Evolutionary conservation across 2,797 vertebrate species (phyloP), one percentile per base, ranked within the genome.

Genomic region (Buceros bicornis): DNA sequence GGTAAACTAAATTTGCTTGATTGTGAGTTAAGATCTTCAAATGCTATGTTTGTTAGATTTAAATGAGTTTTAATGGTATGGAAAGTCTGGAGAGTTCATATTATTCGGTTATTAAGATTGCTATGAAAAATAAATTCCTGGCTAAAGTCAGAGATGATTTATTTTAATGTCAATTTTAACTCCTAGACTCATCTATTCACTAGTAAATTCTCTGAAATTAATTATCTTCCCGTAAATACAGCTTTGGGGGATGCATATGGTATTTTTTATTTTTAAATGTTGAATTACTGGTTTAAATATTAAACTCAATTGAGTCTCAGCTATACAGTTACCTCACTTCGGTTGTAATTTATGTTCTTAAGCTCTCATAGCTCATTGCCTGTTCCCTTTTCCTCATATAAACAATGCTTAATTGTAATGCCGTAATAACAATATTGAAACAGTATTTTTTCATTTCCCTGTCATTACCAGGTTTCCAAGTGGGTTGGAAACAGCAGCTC

Each of bases 401-500:
- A 89, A 74, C 5, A 5, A 69, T 74, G 11, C 10, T 78, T 78
- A 84, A 92, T 86, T 4, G 3, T 42, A 80, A 50, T 40, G 48
- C 33, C 77, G 16, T 50, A 51, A 51, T 33, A 73, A 62, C 33
- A 76, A 65, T 73, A 89, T 69, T 54, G 62, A 95, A 85, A 77
- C 67, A 58, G 9, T 79, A 10, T 62, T 67, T 80, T 90, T 81
- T 73, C 8, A 56, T 86, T 93, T 89, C 48, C 5, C 17, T 89
- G 5, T 90, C 40, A 20, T 85, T 53, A 64, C 69, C 45, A 98
- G 98, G 98, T 99, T 64, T 99, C 97, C 62, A 98, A 97, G 90
- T 99, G 99, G 98, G 97, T 98, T 87, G 69, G 51, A 56, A 98
- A 97, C 93, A 98, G 97, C 64, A 93, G 16, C n/a, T 90, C 87